These are phyloP conservation scores for Apostichopus californicus DNA, from an alignment of 35 echinoderm and acorn worm genomes.

Conservation along the genomic window DNA sequence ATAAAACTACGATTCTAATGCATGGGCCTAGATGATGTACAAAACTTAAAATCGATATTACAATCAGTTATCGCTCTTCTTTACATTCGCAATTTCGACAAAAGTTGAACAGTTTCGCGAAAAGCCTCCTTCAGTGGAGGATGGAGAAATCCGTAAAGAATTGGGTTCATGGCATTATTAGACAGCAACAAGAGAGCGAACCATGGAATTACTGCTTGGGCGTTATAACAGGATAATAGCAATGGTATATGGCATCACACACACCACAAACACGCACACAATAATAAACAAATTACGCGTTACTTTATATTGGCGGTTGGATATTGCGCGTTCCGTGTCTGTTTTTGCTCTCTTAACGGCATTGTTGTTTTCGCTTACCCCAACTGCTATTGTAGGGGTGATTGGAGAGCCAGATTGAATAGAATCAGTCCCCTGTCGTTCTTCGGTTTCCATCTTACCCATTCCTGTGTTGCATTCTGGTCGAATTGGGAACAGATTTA, in stretches of 20 bases:
- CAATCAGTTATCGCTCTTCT: too few relatives aligned
- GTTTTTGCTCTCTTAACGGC: background rate
- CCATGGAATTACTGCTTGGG: background rate
- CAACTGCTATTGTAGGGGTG: background rate
- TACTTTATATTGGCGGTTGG: slow-evolving; percentile 3
- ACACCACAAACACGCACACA: slow-evolving; percentile 18
- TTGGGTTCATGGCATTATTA: slow-evolving; percentile 25
- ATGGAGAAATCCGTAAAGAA: slow-evolving; percentile 20
- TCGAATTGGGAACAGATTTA: background rate
- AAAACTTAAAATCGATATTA: too few relatives aligned
- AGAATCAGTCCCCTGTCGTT: background rate
- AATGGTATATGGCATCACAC: background rate
- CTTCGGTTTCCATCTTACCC: background rate
- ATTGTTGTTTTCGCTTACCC: background rate
- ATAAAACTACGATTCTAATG: too few relatives aligned
- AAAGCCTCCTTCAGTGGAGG: background rate
- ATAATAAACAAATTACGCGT: slow-evolving; percentile 28
- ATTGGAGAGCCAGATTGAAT: background rate
- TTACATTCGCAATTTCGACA: too few relatives aligned
- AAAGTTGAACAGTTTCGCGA: background rate
- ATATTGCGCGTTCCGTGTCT: background rate
- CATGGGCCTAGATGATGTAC: too few relatives aligned
- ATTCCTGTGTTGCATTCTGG: background rate
- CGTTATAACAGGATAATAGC: background rate
- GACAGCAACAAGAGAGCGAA: background rate